Conservation (phyloP, 2,888 invertebrate species). For the Augochlorella aurata region DNA sequence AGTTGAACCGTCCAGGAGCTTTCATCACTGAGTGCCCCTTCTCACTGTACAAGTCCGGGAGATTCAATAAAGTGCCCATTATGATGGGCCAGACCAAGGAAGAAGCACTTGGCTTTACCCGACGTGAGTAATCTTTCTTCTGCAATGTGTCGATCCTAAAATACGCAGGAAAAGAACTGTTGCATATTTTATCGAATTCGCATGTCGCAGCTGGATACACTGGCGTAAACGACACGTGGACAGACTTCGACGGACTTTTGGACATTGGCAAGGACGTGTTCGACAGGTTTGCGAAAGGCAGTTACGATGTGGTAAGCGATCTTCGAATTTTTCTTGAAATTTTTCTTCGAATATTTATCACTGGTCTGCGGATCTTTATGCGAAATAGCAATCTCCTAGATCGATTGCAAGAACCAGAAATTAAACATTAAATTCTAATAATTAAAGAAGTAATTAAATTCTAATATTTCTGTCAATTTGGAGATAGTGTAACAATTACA, state of each 20-base stretch:
- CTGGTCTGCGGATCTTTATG: neutral
- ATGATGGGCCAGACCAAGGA: constrained; percentile 83
- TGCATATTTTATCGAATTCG: neutral
- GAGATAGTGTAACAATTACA: too few species aligned
- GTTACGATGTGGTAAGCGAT: neutral
- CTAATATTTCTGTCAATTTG: too few species aligned
- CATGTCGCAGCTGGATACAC: neutral
- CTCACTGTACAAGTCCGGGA: constrained; percentile 79
- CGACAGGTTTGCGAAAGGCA: neutral
- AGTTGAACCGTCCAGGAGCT: constrained; percentile 81
- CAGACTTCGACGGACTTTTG: neutral
- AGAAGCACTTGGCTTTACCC: constrained; percentile 71
- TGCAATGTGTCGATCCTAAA: neutral
- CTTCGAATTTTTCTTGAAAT: neutral
- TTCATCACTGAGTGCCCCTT: constrained; percentile 82
- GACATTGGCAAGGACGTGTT: neutral
- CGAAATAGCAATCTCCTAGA: neutral
- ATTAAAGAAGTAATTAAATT: too few species aligned
- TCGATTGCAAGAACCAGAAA: too few species aligned
- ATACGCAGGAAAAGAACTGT: neutral
- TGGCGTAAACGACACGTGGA: neutral
- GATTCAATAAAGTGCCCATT: constrained; percentile 83
- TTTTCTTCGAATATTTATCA: neutral
- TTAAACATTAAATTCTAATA: too few species aligned
- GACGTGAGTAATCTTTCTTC: constrained; percentile 11